Percentiles rank a stretch among this genome's conserved stretches.
phyloP scores from a whole-genome alignment of 2,113 vertebrate genomes.

The Myxocyprinus asiaticus region DNA sequence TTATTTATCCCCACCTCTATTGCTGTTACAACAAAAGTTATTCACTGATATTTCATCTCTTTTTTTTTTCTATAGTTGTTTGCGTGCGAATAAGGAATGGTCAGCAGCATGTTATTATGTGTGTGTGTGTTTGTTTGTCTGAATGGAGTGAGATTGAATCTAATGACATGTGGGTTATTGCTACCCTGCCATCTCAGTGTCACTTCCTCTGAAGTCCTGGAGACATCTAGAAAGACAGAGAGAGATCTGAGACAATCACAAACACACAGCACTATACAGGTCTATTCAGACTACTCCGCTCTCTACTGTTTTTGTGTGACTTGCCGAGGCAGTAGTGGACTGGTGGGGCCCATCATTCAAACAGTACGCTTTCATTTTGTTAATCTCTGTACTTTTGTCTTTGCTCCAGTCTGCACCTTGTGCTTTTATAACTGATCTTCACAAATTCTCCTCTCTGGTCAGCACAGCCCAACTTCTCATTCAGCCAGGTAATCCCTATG shows the following conservation, averaged over 20 bases:
- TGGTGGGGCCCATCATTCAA: conserved; percentile 4
- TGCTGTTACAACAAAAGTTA: too few species aligned
- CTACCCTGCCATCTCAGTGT: conserved; percentile 53
- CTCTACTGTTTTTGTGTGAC: conserved; percentile 12
- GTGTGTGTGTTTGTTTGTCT: conserved; percentile 5
- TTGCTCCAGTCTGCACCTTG: conserved; percentile 13
- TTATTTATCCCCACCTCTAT: too few species aligned
- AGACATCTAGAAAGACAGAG: conserved; percentile 65
- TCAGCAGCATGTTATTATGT: not conserved
- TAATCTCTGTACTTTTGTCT: conserved; percentile 51
- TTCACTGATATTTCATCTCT: not conserved
- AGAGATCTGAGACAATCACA: conserved; percentile 59
- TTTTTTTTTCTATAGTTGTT: not conserved
- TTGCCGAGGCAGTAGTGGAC: conserved; percentile 22
- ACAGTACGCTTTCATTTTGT: not conserved
- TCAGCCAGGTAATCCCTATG: conserved; percentile 64
- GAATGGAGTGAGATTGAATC: conserved; percentile 64
- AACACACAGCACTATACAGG: conserved; percentile 28
- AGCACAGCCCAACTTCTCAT: conserved; percentile 49
- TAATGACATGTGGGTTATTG: conserved; percentile 62
- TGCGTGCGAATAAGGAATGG: conserved; percentile 2
- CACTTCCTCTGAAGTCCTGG: conserved; percentile 53
- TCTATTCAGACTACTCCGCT: conserved; percentile 17
- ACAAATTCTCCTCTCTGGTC: conserved; percentile 55
- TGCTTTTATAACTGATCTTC: conserved; percentile 41